A percentile compares a stretch with the other conserved stretches of the same genome.
Evolutionary conservation across 2,113 vertebrate genomes (phyloP).

Genomic region (Mormoops blainvillei): DNA sequence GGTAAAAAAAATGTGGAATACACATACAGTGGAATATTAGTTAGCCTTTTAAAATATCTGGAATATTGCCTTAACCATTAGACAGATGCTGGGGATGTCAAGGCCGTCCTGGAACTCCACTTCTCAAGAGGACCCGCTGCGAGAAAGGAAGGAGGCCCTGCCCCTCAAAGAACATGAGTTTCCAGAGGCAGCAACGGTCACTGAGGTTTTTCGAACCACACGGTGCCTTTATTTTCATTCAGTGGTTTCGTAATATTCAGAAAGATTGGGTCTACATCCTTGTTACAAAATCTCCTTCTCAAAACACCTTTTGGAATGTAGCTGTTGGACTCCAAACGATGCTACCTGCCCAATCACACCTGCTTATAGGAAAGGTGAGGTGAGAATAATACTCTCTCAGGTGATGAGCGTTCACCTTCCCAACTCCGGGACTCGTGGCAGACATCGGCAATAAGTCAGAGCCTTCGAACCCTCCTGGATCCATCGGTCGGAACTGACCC

Average conservation of each 20-base stretch:
- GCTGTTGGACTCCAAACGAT: background rate
- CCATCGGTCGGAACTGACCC: background rate
- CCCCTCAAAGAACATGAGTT: background rate
- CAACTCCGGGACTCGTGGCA: background rate
- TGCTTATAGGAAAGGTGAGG: background rate
- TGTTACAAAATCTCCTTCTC: background rate
- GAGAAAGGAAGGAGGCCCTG: background rate
- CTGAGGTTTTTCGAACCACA: background rate
- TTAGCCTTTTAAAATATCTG: background rate
- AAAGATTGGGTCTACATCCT: background rate
- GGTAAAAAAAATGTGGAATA: background rate
- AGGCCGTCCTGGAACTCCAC: background rate
- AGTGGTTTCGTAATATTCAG: background rate
- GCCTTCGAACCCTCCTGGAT: background rate
- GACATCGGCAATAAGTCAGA: background rate
- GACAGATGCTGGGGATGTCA: background rate
- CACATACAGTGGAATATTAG: background rate
- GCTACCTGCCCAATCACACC: background rate
- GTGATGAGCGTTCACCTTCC: background rate
- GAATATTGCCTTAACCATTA: background rate
- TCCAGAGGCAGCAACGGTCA: background rate
- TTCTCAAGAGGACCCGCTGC: background rate
- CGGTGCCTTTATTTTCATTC: background rate
- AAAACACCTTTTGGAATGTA: background rate
- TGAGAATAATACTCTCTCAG: background rate